Conservation (phyloP, 2,797 vertebrate genomes). For the Gymnoscopelus braueri region DNA sequence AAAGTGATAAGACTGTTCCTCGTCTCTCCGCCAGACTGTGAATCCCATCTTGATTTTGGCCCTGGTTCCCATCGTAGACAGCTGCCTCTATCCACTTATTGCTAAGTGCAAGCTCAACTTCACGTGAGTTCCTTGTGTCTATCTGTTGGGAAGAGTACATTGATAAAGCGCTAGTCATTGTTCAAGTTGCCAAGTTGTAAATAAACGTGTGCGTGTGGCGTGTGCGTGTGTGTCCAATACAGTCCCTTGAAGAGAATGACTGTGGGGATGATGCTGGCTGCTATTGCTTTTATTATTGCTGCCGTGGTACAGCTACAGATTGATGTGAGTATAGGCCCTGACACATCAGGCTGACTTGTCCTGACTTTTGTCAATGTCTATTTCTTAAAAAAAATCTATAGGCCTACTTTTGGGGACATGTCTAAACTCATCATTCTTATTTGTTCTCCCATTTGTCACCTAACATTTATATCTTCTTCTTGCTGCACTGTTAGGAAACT, state of each 20-base stretch:
- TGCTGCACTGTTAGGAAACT: neutral
- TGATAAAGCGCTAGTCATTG: too few relatives aligned
- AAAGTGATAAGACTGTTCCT: neutral
- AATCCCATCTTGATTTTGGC: slow-evolving; percentile 92
- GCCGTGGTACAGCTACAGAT: slow-evolving; percentile 91
- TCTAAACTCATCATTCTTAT: neutral
- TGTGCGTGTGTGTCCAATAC: slow-evolving; percentile 34
- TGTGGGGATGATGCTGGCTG: slow-evolving; percentile 93
- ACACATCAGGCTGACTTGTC: neutral
- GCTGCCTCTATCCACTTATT: slow-evolving; percentile 87
- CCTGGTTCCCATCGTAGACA: slow-evolving; percentile 90
- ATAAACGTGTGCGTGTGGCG: neutral
- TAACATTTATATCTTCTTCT: neutral
- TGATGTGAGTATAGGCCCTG: slow-evolving; percentile 84
- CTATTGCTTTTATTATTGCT: slow-evolving; percentile 91
- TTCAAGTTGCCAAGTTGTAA: too few relatives aligned
- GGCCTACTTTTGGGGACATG: too few relatives aligned
- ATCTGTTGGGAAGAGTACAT: neutral
- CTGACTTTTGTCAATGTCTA: too few relatives aligned
- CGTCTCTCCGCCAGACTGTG: slow-evolving; percentile 80
- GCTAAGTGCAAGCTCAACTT: slow-evolving; percentile 91
- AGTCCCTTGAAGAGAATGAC: slow-evolving; percentile 92
- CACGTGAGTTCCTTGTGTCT: slow-evolving; percentile 78
- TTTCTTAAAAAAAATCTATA: too few relatives aligned
- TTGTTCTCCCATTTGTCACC: neutral